Evolutionary conservation across 2,888 invertebrate genomes (phyloP).

Genomic region (Drosophila pegasa): DNA sequence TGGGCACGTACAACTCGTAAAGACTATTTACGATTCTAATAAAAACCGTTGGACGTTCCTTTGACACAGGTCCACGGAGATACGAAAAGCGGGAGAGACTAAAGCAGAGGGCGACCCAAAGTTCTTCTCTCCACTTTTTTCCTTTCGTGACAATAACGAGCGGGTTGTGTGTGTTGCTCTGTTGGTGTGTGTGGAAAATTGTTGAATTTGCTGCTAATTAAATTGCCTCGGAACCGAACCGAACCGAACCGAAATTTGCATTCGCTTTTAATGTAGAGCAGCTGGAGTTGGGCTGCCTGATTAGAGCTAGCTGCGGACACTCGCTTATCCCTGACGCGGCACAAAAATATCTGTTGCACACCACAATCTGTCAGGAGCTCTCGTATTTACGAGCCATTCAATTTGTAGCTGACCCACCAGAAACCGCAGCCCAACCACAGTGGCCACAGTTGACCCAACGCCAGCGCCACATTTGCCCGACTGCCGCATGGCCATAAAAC

Average conservation of each 20-base stretch:
- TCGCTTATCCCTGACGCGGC: constrained; percentile 68
- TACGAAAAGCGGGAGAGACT: constrained; percentile 6
- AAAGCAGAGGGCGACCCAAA: constrained; percentile 6
- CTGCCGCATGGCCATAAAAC: constrained; percentile 11
- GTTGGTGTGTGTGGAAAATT: constrained; percentile 56
- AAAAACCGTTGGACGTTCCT: constrained; percentile 69
- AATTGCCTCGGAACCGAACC: constrained; percentile 58
- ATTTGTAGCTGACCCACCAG: constrained; percentile 42
- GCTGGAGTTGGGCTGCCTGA: constrained; percentile 16
- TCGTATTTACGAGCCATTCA: constrained; percentile 52
- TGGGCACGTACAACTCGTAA: constrained; percentile 78
- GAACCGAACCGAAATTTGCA: constrained; percentile 74
- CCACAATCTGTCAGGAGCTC: constrained; percentile 44
- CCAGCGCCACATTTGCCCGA: neutral
- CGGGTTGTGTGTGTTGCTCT: constrained; percentile 25
- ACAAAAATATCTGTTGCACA: constrained; percentile 33
- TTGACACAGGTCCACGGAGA: constrained; percentile 40
- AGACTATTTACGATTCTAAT: constrained; percentile 80
- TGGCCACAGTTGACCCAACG: neutral
- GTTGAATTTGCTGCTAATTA: constrained; percentile 79
- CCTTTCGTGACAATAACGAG: constrained; percentile 65
- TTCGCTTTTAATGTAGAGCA: constrained; percentile 72
- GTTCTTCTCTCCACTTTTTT: neutral
- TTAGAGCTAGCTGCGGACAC: constrained; percentile 30
- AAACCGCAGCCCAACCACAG: constrained; percentile 1